phyloP scores from a whole-genome alignment of 1,140 invertebrate genomes.

The Neocloeon triangulifer region DNA sequence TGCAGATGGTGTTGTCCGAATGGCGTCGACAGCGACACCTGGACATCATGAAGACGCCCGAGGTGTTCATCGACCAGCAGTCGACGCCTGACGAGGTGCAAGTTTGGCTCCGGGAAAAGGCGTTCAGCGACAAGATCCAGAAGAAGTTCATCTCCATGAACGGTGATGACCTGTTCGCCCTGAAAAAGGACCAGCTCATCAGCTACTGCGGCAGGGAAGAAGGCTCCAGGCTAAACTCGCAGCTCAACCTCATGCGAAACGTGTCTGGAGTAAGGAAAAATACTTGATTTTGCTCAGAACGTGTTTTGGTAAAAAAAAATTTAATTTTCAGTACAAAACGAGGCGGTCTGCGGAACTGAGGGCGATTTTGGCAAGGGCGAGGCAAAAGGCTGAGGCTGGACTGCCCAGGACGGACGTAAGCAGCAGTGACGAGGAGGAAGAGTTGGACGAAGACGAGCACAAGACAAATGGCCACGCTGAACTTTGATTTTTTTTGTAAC shows the following conservation, averaged over 20 bases:
- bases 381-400: slow-evolving; percentile 29
- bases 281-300: no score
- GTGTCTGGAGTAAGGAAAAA: slow-evolving; percentile 48
- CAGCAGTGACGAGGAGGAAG: no score
- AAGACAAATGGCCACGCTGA: no score
- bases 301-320: no score
- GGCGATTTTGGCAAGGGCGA: slow-evolving; percentile 34
- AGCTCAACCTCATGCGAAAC: slow-evolving; percentile 50
- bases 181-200: slow-evolving; percentile 37
- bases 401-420: no score
- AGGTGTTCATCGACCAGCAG: slow-evolving; percentile 41
- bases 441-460: no score
- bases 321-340: slow-evolving; percentile 39
- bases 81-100: slow-evolving; percentile 41
- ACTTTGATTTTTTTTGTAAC: no score
- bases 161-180: slow-evolving; percentile 43
- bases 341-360: slow-evolving; percentile 37
- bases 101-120: slow-evolving; percentile 49
- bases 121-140: slow-evolving; percentile 38
- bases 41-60: slow-evolving; percentile 40
- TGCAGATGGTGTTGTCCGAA: slow-evolving; percentile 34
- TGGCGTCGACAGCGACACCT: slow-evolving; percentile 30
- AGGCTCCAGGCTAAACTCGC: slow-evolving; percentile 45
- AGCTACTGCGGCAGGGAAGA: slow-evolving; percentile 40
- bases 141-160: slow-evolving; percentile 36